These are phyloP conservation scores for Tinamus guttatus DNA, from an alignment of 2,113 vertebrate species.

Conservation along the genomic window DNA sequence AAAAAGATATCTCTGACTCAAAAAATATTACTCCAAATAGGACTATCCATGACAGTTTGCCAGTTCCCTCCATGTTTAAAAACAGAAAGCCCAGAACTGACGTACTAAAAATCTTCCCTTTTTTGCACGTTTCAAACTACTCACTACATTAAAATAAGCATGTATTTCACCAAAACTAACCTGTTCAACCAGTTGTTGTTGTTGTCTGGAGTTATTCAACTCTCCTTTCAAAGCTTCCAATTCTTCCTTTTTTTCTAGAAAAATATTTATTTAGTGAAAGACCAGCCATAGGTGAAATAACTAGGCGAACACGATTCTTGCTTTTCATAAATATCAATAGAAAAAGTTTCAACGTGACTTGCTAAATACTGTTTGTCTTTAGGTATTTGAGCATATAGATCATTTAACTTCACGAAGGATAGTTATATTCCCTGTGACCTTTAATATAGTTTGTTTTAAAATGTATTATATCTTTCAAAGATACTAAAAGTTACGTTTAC, in stretches of 20 bases:
- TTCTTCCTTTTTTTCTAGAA: conserved; percentile 77
- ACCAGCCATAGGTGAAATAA: background rate
- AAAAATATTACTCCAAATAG: background rate
- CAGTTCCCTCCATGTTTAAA: background rate
- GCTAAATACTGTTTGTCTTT: background rate
- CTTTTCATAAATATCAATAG: background rate
- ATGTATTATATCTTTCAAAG: background rate
- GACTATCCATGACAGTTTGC: background rate
- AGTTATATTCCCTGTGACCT: background rate
- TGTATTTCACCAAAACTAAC: conserved; percentile 10
- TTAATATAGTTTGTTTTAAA: background rate
- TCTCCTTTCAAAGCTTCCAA: conserved; percentile 73
- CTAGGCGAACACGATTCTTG: background rate
- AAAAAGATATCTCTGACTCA: background rate
- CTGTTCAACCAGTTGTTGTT: conserved; percentile 75
- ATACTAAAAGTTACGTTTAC: conserved; percentile 19
- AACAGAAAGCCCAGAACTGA: background rate
- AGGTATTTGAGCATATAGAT: background rate
- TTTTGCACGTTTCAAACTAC: background rate
- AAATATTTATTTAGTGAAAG: background rate
- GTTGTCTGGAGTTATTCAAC: conserved; percentile 67
- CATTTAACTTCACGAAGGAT: background rate
- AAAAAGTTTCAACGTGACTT: background rate
- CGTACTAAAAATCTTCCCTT: background rate
- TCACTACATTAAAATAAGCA: accelerated